phyloP scores from a whole-genome alignment of 2,113 vertebrate genomes.

The Pipra filicauda region DNA sequence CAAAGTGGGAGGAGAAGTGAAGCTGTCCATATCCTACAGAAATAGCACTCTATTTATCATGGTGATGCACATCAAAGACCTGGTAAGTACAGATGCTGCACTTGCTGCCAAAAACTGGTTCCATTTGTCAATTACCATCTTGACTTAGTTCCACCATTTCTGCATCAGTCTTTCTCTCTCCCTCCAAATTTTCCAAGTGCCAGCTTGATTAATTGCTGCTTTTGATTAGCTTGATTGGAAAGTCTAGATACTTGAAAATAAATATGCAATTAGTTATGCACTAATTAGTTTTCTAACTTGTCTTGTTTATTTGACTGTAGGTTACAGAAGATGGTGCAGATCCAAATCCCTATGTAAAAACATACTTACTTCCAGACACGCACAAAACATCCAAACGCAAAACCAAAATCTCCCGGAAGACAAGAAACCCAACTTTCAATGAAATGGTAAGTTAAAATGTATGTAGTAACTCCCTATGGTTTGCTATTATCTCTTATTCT shows the following conservation, averaged over 20 bases:
- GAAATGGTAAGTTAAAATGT: slow-evolving; percentile 87
- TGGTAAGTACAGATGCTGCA: slow-evolving; percentile 74
- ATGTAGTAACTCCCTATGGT: not conserved
- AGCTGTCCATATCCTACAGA: slow-evolving; percentile 94
- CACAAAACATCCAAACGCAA: slow-evolving; percentile 97
- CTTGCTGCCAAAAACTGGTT: not conserved
- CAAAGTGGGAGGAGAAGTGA: slow-evolving; percentile 94
- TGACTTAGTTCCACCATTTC: not conserved
- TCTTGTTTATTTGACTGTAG: slow-evolving; percentile 66
- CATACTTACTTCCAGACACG: slow-evolving; percentile 93
- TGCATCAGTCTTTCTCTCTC: not conserved
- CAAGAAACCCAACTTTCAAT: slow-evolving; percentile 97
- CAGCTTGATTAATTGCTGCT: not conserved
- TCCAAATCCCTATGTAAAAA: slow-evolving; percentile 98
- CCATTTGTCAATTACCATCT: not conserved
- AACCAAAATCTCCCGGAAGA: slow-evolving; percentile 95
- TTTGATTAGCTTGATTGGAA: not conserved
- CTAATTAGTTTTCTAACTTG: not conserved
- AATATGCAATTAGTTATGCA: not conserved
- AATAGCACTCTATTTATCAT: slow-evolving; percentile 97
- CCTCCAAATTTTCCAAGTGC: not conserved
- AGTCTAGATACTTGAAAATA: not conserved
- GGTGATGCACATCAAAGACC: slow-evolving; percentile 98
- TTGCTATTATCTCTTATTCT: not conserved
- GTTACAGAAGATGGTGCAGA: slow-evolving; percentile 93